These are phyloP conservation scores for Clarias batrachus DNA, from an alignment of 2,113 vertebrate genomes.

Conservation along the genomic window DNA sequence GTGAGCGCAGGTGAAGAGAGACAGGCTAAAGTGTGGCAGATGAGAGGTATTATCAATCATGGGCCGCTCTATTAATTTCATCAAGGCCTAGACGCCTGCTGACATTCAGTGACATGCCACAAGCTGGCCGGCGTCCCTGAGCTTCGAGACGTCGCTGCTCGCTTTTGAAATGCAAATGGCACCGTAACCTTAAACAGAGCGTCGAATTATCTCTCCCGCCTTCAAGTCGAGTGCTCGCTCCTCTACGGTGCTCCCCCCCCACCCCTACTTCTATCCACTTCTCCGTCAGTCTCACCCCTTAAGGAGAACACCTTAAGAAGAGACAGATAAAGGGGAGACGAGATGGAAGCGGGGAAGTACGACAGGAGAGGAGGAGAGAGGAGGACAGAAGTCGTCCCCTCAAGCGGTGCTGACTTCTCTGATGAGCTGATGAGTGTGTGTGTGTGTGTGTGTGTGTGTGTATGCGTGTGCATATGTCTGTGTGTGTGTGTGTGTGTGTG, in stretches of 20 bases:
- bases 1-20: conserved; percentile 33
- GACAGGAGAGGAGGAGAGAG: conserved; percentile 38
- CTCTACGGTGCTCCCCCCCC: neutral
- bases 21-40: conserved; percentile 37
- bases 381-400: conserved; percentile 33
- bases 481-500: neutral
- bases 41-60: conserved; percentile 56
- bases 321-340: conserved; percentile 47
- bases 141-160: conserved; percentile 20
- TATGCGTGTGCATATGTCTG: conserved; percentile 19
- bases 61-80: conserved; percentile 57
- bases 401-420: conserved; percentile 33
- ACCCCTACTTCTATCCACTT: neutral
- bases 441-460: conserved; percentile 15
- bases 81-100: conserved; percentile 49
- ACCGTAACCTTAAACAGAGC: conserved; percentile 51
- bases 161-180: conserved; percentile 59
- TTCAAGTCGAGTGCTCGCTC: conserved; percentile 40
- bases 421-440: conserved; percentile 24
- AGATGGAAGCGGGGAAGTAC: conserved; percentile 19
- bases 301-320: conserved; percentile 42
- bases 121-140: conserved; percentile 47
- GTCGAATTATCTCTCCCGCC: conserved; percentile 46
- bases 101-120: conserved; percentile 53
- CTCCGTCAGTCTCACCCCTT: conserved; percentile 31